Conservation (phyloP, 2,113 vertebrate species). For the Trogon surrucura region DNA sequence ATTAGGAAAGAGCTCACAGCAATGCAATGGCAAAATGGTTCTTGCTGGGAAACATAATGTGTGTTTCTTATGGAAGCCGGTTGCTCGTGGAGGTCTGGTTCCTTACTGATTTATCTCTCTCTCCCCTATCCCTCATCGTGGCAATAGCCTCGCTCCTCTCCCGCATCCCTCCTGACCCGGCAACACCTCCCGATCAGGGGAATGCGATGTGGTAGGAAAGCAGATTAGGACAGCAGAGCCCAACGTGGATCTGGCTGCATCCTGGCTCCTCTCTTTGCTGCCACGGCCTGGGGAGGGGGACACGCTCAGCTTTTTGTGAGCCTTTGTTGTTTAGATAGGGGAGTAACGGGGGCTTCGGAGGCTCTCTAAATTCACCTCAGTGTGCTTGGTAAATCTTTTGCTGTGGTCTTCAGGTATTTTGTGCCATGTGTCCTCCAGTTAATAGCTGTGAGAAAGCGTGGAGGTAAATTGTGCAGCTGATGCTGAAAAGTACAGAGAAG, state of each 20-base stretch:
- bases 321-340: accelerated
- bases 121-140: accelerated
- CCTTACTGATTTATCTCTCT: background rate
- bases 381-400: background rate
- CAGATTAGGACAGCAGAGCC: background rate
- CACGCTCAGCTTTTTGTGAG: accelerated
- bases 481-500: background rate
- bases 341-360: accelerated
- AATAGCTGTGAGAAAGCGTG: background rate
- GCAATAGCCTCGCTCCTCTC: background rate
- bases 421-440: background rate
- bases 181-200: too few species aligned
- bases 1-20: background rate
- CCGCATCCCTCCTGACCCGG: background rate
- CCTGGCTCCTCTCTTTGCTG: background rate
- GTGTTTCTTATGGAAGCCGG: background rate
- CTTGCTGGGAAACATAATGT: background rate
- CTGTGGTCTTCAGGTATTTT: background rate
- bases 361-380: background rate
- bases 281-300: accelerated
- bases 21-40: background rate
- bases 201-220: background rate
- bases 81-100: background rate
- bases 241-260: too few species aligned
- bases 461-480: background rate